phyloP scores from a whole-genome alignment of 2,797 vertebrate genomes.

The Petrocephalus schoutedeni region DNA sequence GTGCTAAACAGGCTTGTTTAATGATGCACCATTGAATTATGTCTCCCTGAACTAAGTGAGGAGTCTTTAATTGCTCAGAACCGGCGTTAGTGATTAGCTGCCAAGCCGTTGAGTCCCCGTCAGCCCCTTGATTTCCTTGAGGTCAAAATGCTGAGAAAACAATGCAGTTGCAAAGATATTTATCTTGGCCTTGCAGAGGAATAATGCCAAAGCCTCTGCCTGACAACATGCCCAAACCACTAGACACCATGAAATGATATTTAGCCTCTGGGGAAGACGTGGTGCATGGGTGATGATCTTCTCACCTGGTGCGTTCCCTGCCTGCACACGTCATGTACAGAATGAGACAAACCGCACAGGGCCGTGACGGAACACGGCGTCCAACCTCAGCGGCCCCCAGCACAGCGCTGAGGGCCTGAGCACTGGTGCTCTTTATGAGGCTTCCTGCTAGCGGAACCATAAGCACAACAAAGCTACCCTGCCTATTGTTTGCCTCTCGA shows the following conservation, averaged over 20 bases:
- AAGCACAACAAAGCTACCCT: not conserved
- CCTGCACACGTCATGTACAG: not conserved
- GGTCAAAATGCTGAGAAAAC: not conserved
- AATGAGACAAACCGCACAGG: not conserved
- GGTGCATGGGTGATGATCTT: too few species aligned
- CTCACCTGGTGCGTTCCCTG: not conserved
- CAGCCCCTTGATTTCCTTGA: not conserved
- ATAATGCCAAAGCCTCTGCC: too few species aligned
- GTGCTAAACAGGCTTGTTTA: not conserved
- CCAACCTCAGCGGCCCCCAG: not conserved
- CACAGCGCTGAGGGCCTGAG: not conserved
- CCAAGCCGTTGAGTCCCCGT: not conserved
- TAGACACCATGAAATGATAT: too few species aligned
- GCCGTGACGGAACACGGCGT: too few species aligned
- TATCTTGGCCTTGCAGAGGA: not conserved
- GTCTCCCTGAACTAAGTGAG: not conserved
- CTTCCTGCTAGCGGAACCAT: not conserved
- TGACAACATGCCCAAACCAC: too few species aligned
- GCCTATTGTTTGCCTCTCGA: not conserved
- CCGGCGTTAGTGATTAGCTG: too few species aligned
- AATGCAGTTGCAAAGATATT: not conserved
- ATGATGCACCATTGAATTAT: not conserved
- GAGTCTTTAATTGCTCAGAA: not conserved
- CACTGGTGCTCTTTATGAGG: not conserved
- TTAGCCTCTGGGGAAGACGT: too few species aligned